Evolutionary conservation across 1,140 invertebrate genomes (phyloP).

Genomic region (Stegodyphus mimosarum): DNA sequence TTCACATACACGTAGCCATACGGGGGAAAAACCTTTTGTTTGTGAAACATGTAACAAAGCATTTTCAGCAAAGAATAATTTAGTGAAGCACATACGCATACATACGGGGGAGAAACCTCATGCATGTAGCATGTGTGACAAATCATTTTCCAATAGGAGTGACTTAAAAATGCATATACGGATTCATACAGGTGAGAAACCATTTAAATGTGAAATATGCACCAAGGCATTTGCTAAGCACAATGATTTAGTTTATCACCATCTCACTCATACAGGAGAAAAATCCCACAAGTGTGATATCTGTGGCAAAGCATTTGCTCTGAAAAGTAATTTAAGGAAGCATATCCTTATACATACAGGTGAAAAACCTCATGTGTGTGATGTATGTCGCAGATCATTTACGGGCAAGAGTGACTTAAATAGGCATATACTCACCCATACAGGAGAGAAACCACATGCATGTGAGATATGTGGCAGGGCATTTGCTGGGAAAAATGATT

Average conservation of each 20-base stretch:
- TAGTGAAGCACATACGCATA: background rate
- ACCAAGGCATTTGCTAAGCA: background rate
- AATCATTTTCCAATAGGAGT: background rate
- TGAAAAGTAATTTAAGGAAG: background rate
- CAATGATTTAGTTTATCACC: background rate
- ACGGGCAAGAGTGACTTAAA: background rate
- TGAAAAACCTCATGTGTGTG: background rate
- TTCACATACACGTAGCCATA: background rate
- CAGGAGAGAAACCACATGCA: slow-evolving; percentile 72
- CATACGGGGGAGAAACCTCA: background rate
- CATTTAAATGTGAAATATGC: background rate
- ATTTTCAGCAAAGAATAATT: background rate
- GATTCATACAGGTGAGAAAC: background rate
- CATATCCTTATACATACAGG: background rate
- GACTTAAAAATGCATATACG: background rate
- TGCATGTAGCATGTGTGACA: background rate
- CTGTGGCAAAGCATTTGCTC: background rate
- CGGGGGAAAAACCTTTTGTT: background rate
- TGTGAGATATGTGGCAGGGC: background rate
- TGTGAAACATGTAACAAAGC: background rate
- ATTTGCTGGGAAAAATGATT: background rate
- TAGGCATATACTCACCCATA: background rate
- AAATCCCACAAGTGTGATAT: background rate
- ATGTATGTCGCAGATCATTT: background rate
- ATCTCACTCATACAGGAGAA: background rate